phyloP scores from a whole-genome alignment of 2,888 invertebrate genomes.

The Sarcophaga carnaria region DNA sequence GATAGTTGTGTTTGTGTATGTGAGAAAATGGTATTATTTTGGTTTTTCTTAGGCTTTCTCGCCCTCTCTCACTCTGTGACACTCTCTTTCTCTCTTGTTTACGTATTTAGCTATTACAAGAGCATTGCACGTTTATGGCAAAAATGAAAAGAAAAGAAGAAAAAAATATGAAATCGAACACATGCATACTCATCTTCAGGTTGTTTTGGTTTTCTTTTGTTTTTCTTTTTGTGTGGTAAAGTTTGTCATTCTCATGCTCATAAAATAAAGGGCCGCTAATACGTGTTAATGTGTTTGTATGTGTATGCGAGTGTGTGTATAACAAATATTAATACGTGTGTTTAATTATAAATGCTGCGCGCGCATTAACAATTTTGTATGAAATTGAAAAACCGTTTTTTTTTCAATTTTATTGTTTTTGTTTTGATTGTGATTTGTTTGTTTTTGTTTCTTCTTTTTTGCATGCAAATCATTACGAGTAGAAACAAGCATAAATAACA shows the following conservation, averaged over 20 bases:
- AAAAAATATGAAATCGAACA: background rate
- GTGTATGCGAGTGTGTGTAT: background rate
- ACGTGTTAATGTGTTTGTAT: background rate
- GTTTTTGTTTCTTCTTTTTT: too few species aligned
- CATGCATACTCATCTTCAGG: constrained; percentile 39
- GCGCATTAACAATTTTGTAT: constrained; percentile 41
- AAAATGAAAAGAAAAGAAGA: constrained; percentile 33
- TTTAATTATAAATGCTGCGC: constrained; percentile 69
- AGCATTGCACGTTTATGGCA: constrained; percentile 55
- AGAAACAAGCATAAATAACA: too few species aligned
- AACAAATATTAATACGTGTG: background rate
- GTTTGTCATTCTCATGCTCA: constrained; percentile 4
- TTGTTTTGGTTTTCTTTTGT: constrained; percentile 51
- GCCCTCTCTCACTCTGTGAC: background rate
- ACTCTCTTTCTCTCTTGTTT: background rate
- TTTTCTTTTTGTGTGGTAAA: constrained; percentile 33
- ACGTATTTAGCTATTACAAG: background rate
- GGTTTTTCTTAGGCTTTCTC: background rate
- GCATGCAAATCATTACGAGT: too few species aligned
- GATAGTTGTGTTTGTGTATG: background rate
- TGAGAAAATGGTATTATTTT: background rate
- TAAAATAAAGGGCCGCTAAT: background rate
- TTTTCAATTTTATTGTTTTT: background rate
- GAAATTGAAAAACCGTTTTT: background rate
- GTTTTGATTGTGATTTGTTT: too few species aligned